Evolutionary conservation across 2,113 vertebrate species (phyloP).

Genomic region (Gallinago media): DNA sequence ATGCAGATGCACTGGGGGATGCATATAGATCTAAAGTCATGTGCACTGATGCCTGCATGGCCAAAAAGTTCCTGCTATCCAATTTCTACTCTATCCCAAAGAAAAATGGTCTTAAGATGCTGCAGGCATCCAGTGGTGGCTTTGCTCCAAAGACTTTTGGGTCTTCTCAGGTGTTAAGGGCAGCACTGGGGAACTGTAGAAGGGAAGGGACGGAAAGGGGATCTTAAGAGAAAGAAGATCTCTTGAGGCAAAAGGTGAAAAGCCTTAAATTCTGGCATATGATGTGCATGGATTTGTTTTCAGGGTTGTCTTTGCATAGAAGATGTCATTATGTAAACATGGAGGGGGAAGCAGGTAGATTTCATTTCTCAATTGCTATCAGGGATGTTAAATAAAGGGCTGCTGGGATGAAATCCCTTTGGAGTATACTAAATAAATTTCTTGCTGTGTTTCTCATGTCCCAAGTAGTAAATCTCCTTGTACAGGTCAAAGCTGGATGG

Average conservation of each 20-base stretch:
- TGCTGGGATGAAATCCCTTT: neutral
- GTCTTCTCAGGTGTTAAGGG: neutral
- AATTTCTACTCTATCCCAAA: neutral
- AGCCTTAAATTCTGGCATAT: neutral
- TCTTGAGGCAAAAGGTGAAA: neutral
- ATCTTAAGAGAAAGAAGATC: neutral
- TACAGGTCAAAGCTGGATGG: accelerated
- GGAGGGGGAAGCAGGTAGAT: neutral
- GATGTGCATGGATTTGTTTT: neutral
- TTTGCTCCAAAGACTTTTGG: neutral
- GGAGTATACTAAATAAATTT: neutral
- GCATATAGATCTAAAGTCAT: neutral
- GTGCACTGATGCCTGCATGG: neutral
- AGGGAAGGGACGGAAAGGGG: neutral
- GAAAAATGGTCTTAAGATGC: neutral
- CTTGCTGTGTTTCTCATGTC: neutral
- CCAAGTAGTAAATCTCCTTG: neutral
- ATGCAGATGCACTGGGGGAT: neutral
- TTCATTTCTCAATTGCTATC: neutral
- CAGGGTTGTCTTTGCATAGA: neutral
- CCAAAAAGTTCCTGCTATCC: neutral
- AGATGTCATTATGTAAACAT: neutral
- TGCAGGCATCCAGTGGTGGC: neutral
- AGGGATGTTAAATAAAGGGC: neutral
- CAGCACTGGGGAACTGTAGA: neutral